phyloP scores from a whole-genome alignment of 2,888 invertebrate genomes.

The Hydrotaea diabolus region DNA sequence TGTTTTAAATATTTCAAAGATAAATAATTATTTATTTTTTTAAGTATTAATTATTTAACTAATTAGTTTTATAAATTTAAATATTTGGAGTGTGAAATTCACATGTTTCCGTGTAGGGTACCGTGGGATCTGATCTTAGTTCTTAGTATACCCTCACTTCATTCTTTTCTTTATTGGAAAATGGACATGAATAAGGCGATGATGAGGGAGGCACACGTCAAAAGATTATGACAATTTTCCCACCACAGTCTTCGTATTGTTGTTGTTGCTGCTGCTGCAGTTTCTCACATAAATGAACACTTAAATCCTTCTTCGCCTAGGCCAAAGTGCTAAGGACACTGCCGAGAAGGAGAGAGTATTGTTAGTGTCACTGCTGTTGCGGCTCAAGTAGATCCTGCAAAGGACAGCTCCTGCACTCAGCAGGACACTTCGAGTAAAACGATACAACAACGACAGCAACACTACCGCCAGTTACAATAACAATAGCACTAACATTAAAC shows the following conservation, averaged over 20 bases:
- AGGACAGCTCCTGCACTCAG: constrained; percentile 61
- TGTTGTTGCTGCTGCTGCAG: constrained; percentile 2
- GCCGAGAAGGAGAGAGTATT: constrained; percentile 25
- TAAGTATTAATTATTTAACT: too few species aligned
- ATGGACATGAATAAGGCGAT: background rate
- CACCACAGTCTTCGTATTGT: constrained; percentile 59
- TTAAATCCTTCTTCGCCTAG: constrained; percentile 59
- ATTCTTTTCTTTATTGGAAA: background rate
- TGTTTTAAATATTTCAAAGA: too few species aligned
- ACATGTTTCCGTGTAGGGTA: background rate
- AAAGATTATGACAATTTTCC: constrained; percentile 73
- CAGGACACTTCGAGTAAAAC: constrained; percentile 48
- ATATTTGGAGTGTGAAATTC: too few species aligned
- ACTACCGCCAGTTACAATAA: background rate
- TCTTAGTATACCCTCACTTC: background rate
- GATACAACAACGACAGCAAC: constrained; percentile 22
- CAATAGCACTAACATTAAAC: background rate
- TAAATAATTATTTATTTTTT: too few species aligned
- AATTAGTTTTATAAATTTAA: too few species aligned
- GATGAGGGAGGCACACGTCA: constrained; percentile 68
- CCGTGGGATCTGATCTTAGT: background rate
- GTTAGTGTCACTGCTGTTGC: constrained; percentile 14
- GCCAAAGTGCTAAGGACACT: constrained; percentile 11
- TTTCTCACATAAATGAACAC: constrained; percentile 73
- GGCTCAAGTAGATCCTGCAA: background rate